Conservation (phyloP, 2,888 invertebrate genomes). For the Drosophila mimetica region DNA sequence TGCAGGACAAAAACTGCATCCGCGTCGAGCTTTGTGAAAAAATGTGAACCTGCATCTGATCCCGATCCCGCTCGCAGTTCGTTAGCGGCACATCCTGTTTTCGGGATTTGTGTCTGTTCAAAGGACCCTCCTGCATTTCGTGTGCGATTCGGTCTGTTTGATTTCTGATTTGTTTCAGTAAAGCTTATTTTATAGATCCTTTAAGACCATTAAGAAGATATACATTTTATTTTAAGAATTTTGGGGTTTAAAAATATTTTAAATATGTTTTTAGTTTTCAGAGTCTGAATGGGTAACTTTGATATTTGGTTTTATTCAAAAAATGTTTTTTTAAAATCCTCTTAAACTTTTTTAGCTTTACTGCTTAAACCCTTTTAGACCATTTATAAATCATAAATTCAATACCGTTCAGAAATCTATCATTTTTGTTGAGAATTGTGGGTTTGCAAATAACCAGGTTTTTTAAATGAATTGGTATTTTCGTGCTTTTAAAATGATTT, state of each 20-base stretch:
- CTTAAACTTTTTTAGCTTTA: too few species aligned
- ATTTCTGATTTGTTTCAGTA: background rate
- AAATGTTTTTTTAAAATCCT: too few species aligned
- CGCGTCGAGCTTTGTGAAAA: constrained; percentile 56
- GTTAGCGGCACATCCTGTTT: constrained; percentile 45
- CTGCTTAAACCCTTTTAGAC: too few species aligned
- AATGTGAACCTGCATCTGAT: constrained; percentile 46
- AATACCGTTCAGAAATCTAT: too few species aligned
- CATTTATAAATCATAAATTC: too few species aligned
- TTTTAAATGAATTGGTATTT: too few species aligned
- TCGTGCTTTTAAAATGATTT: too few species aligned
- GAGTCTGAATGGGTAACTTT: too few species aligned
- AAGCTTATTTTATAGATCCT: background rate
- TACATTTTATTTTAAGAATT: background rate
- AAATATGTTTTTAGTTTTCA: too few species aligned
- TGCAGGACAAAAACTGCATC: constrained; percentile 60
- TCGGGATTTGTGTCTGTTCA: constrained; percentile 46
- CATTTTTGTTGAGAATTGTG: too few species aligned
- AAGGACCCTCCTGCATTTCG: constrained; percentile 10
- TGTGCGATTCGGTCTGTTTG: constrained; percentile 7
- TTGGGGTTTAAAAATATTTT: background rate
- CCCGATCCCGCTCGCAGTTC: constrained; percentile 37
- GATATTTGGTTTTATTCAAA: too few species aligned
- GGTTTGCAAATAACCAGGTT: too few species aligned
- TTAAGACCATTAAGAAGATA: background rate